phyloP scores from a whole-genome alignment of 1,140 invertebrate species.

The Drepana arcuata region DNA sequence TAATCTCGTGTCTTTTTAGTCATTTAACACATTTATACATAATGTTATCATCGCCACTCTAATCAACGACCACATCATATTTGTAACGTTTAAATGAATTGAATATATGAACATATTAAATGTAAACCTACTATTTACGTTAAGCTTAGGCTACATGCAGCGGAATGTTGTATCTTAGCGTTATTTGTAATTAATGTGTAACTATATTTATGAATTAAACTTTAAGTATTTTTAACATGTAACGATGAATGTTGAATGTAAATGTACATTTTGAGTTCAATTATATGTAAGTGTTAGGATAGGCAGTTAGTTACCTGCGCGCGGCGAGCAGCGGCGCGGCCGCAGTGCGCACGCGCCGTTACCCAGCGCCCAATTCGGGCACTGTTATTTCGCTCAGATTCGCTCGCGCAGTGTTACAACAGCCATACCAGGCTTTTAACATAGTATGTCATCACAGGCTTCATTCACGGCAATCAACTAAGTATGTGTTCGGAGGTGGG shows the following conservation, averaged over 20 bases:
- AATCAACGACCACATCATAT: too few species aligned
- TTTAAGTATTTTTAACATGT: slow-evolving; percentile 55
- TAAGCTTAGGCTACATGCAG: slow-evolving; percentile 55
- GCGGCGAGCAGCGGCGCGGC: background rate
- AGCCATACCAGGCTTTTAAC: background rate
- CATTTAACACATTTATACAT: too few species aligned
- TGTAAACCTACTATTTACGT: slow-evolving; percentile 55
- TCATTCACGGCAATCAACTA: slow-evolving; percentile 14
- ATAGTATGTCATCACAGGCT: slow-evolving; percentile 12
- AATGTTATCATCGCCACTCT: too few species aligned
- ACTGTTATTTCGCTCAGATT: slow-evolving; percentile 53
- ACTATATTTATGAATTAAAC: slow-evolving; percentile 63
- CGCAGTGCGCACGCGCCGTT: slow-evolving; percentile 1
- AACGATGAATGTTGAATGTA: slow-evolving; percentile 54
- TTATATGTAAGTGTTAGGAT: slow-evolving; percentile 32
- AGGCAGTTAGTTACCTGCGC: slow-evolving; percentile 5
- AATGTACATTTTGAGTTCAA: slow-evolving; percentile 58
- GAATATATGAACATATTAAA: too few species aligned
- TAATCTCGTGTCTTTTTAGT: too few species aligned
- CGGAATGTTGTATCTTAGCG: slow-evolving; percentile 50
- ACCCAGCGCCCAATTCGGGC: slow-evolving; percentile 11
- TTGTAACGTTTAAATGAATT: too few species aligned
- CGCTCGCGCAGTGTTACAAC: slow-evolving; percentile 30
- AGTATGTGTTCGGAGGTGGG: slow-evolving; percentile 13
- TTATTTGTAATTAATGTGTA: slow-evolving; percentile 45